Evolutionary conservation across 2,888 invertebrate genomes (phyloP).

Genomic region (Phytoseiulus persimilis): DNA sequence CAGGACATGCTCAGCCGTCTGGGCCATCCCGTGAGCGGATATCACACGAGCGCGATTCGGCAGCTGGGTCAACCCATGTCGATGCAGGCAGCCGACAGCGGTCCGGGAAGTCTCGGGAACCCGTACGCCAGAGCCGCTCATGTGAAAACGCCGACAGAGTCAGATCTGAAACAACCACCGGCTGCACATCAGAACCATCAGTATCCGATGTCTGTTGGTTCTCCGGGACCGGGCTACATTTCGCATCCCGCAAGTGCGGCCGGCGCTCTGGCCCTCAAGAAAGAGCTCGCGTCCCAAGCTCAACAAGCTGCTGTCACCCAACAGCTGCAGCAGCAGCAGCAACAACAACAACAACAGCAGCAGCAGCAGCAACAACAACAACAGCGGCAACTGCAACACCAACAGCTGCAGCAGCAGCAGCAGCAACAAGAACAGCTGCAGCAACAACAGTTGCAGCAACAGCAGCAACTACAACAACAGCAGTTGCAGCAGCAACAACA

Average conservation of each 20-base stretch:
- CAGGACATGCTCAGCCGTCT: slow-evolving; percentile 41
- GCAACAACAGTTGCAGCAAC: slow-evolving; percentile 11
- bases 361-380: slow-evolving; percentile 43
- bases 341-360: slow-evolving; percentile 41
- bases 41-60: slow-evolving; percentile 43
- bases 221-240: slow-evolving; percentile 43
- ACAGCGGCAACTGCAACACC: slow-evolving; percentile 36
- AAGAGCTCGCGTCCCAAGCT: slow-evolving; percentile 40
- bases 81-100: slow-evolving; percentile 42
- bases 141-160: slow-evolving; percentile 38
- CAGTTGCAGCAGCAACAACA: slow-evolving; percentile 26
- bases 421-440: neutral
- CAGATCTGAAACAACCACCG: slow-evolving; percentile 42
- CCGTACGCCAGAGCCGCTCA: slow-evolving; percentile 40
- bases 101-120: slow-evolving; percentile 38
- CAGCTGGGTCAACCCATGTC: slow-evolving; percentile 45
- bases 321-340: slow-evolving; percentile 41
- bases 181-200: slow-evolving; percentile 44
- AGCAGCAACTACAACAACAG: neutral
- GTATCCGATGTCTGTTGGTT: slow-evolving; percentile 41
- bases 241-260: slow-evolving; percentile 43
- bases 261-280: slow-evolving; percentile 42
- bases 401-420: slow-evolving; percentile 39
- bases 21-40: slow-evolving; percentile 43
- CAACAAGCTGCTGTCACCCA: slow-evolving; percentile 27